Evolutionary conservation across 2,113 vertebrate species (phyloP), one percentile per base, ranked within the genome.

Genomic region (Tragelaphus scriptus): DNA sequence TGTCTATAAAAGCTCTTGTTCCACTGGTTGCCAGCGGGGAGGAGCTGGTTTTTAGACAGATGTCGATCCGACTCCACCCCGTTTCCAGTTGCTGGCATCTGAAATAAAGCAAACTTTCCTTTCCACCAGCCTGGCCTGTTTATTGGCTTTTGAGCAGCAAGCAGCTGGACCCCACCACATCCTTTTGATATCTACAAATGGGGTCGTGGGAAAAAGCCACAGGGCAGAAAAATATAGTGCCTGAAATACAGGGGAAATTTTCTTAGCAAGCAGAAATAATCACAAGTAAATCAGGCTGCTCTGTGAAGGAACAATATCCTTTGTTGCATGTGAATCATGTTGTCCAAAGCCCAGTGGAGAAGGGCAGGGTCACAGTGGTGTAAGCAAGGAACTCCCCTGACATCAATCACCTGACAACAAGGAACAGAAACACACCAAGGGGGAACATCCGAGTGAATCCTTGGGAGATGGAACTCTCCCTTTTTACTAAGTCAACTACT

Each of bases 1-100:
- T 36, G 5, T 23, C n/a, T 23, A 71, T 6, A 36, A 71, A 36
- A 36, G 65, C n/a, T 71, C 17, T 71, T 23, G 19, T 19, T 17
- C 65, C 65, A 36, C 17, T 40, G 68, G 68, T 23, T 23, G 10
- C 68, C 68, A 71, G 68, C 0, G 0, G 19, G 68, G 68, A 71
- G 68, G 68, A 71, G 68, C 68, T 40, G 68, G 10, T 12, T 71
- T 71, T 40, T 1, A 19, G 68, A 40, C 68, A 71, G n/a, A 23
- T 71, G n/a, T 12, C 68, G 10, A 23, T 40, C n/a, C 0, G 5
- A 23, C 5, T 40, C 10, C 0, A 1, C 68, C n/a, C 5, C 0
- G 0, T 40, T 71, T 71, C n/a, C 68, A 40, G 68, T 3, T 40
- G n/a, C n/a, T 23, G n/a, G 68, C n/a, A 40, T 71, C 19, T 71